Base-by-base conservation (phyloP, 1,140 invertebrate genomes). In the Vanessa tameamea region DNA sequence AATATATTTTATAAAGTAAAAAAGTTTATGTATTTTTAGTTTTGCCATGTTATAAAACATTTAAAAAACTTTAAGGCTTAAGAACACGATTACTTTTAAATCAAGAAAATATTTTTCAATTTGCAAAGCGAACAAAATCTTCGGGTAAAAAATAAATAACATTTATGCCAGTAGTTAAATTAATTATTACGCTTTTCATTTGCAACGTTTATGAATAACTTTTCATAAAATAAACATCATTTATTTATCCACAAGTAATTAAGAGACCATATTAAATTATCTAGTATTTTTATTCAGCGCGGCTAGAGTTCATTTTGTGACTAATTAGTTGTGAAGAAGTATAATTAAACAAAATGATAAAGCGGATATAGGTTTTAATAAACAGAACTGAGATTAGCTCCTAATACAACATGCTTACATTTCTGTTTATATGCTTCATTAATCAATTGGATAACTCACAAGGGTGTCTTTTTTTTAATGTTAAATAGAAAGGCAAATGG, bases 211-310 rank as follows among this genome's bases (percentile, higher is more conserved):
- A 53, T 53, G 51, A 16, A 53, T 53, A 53, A 53, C 51, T 9
- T 23, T 57, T 57, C 53, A 57, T 57, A 23, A 57, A 26, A 43
- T 43, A 43, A 23, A 53, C 50, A 23, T 23, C 7, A 16, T 20
- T 69, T 53, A 69, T 69, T 69, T 43, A 69, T 47, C 53, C 57
- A 69, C 47, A 69, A 47, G 57, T 69, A 69, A 57, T 69, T 69
- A 69, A 69, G 53, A 20, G 13, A 59, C 37, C 47, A 69, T 69
- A 16, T 59, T 69, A 48, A 61, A 15, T 63, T 50, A 43, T 61
- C 55, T 50, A n/a, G 55, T 61, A 57, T 50, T 69, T 61, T 69
- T 61, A 37, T 69, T 50, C 26, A 69, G 55, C 51, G 37, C 66
- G 43, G 65, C 50, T 68, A 20, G 47, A 37, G 31, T 15, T 55